Evolutionary conservation across 2,797 vertebrate genomes (phyloP), one percentile per base, ranked within the genome.

Genomic region (Epinephelus coioides): DNA sequence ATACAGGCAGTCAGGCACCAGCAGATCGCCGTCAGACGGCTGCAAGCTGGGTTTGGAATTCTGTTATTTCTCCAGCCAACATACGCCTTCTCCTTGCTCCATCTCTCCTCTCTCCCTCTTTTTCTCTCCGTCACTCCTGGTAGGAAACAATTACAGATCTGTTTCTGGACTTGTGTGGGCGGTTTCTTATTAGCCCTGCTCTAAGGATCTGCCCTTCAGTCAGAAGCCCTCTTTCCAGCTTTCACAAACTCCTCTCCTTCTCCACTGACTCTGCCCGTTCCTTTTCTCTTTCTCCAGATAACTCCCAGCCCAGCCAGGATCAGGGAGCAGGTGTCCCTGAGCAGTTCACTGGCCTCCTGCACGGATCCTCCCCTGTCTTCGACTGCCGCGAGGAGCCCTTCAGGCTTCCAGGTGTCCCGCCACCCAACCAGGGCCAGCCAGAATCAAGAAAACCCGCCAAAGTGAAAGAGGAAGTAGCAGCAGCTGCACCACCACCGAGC

Each of bases 321-420:
- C 95, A 95, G 69, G 95, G 92, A 79, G 95, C 96, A 81, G 91
- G 78, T 82, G 96, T 98, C 87, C 97, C 97, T 0, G 97, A 98
- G 94, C 97, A 97, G 94, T 99, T 99, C 87, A 99, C 98, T 0
- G 98, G 98, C 61, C 96, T 99, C 84, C 95, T 99, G 60, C 97
- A 99, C 88, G 98, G 98, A 83, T 99, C 98, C 46, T 99, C 98
- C 71, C 98, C 98, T 0, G 97, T 99, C 82, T 97, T 97, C 3
- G 98, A 99, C 92, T 93, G 95, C 90, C 94, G 92, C 1, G 97
- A 97, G 91, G 97, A 97, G 88, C 95, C 96, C 88, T 96, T 98
- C 94, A 94, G 95, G 79, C 84, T 94, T 50, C 92, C 94, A 43
- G 90, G 91, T 72, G 87, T 44, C 11, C 18, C 1, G 38, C 81